These are phyloP conservation scores for Aphaenogaster rudis DNA, from an alignment of 1,140 invertebrate genomes.

Conservation along the genomic window DNA sequence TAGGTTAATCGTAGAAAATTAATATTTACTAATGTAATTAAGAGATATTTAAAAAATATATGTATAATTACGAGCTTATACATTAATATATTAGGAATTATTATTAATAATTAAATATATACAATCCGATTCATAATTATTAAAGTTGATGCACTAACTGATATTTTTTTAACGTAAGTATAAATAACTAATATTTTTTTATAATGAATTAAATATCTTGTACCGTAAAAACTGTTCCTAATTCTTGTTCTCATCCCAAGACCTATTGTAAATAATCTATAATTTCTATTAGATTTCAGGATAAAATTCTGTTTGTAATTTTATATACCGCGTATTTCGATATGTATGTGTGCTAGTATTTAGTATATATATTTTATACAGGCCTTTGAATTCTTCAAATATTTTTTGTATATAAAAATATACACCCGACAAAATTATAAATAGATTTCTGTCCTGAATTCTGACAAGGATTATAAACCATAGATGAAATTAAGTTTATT, in stretches of 20 bases:
- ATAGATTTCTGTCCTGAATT: neutral
- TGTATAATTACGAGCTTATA: neutral
- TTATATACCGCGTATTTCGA: neutral
- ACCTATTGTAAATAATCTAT: neutral
- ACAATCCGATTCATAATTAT: neutral
- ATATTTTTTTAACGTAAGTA: neutral
- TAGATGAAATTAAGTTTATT: neutral
- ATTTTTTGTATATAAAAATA: neutral
- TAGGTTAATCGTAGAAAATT: slow-evolving; percentile 30
- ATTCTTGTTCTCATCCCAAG: neutral
- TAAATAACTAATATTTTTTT: slow-evolving; percentile 48
- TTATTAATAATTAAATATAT: neutral
- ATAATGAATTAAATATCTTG: slow-evolving; percentile 36
- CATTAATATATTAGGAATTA: slow-evolving; percentile 5
- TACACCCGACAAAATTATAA: neutral
- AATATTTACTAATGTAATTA: slow-evolving; percentile 20
- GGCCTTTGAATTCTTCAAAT: neutral
- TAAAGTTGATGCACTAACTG: neutral
- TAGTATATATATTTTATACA: neutral
- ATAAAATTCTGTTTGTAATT: neutral
- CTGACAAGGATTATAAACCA: neutral
- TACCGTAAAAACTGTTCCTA: neutral
- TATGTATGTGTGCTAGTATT: neutral
- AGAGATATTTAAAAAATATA: slow-evolving; percentile 39
- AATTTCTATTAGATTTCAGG: neutral